Evolutionary conservation across 1,140 invertebrate species (phyloP), one percentile per base, ranked within the genome.

Genomic region (Orius insidiosus): DNA sequence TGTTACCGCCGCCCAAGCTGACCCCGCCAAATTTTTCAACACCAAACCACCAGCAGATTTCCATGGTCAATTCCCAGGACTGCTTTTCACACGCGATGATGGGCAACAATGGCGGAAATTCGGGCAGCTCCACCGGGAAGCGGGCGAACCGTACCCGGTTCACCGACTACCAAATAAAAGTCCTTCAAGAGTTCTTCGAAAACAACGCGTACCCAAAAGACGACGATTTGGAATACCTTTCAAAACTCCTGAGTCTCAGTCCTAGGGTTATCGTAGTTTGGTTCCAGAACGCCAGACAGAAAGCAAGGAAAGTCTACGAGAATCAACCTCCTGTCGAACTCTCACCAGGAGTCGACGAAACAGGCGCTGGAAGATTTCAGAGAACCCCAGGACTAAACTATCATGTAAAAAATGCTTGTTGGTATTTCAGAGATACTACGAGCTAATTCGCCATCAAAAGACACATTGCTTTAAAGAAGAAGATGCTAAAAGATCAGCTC

Each of bases 141-240:
- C 70, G 95, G 52, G 95, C 96, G 3, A 98, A 98, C 70, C 77
- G 96, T 45, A 99, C 96, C 6, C 72, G 95, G 57, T 99, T 99
- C 60, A 98, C 93, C 1, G 95, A 98, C 58, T 97, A 92, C 59
- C 93, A 99, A 66, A 93, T 98, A 14, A 95, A 97, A 69, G 90
- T 96, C 0, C 66, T 99, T 15, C 95, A 98, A 67, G 93, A 98
- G 59, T 98, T 98, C 64, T 99, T 98, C 66, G 94, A 98, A 64
- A 95, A 96, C 58, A 98, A 99, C 64, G 95, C 96, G n/a, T 98
- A 98, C 63, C 96, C 95, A 5, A 98, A 98, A 70, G 95, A 99
- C 65, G 95, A 98, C 63, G 95, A 98, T 66, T 67, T 99, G 45
- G 95, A 98, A 65, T 96, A 98, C 63, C 69, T 99, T 31, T 96